Evolutionary conservation across 1,140 invertebrate species (phyloP).

Genomic region (Dinoponera quadriceps): DNA sequence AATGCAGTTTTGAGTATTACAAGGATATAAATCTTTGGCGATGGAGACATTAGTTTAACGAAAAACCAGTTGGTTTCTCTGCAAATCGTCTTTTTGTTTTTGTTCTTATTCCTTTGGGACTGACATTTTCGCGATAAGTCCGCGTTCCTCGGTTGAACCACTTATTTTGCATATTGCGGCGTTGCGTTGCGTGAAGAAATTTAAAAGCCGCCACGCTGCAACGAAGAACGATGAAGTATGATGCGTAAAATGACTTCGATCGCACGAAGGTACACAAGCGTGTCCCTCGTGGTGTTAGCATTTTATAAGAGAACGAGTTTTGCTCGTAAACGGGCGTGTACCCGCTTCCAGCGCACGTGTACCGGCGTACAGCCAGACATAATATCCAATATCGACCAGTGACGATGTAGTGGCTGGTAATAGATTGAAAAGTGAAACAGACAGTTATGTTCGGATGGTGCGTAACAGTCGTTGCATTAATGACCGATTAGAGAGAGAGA

Average conservation of each 20-base stretch:
- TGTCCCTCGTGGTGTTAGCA: neutral
- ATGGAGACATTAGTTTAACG: neutral
- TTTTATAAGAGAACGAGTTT: conserved; percentile 47
- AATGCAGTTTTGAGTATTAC: too few relatives aligned
- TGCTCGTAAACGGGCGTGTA: conserved; percentile 36
- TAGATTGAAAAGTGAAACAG: conserved; percentile 65
- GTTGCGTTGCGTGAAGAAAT: neutral
- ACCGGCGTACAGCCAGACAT: conserved; percentile 16
- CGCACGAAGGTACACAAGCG: neutral
- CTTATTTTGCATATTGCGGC: neutral
- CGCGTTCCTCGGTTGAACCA: neutral
- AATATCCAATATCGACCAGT: conserved; percentile 65
- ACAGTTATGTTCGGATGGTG: conserved; percentile 55
- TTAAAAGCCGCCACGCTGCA: conserved; percentile 2
- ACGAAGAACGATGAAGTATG: conserved; percentile 18
- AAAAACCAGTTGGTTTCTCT: neutral
- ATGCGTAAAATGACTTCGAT: conserved; percentile 36
- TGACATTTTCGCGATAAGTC: neutral
- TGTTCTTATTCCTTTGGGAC: neutral
- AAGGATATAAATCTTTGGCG: too few relatives aligned
- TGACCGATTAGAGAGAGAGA: conserved; percentile 39
- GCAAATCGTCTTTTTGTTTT: neutral
- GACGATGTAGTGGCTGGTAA: conserved; percentile 13
- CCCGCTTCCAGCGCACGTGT: neutral
- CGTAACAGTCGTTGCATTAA: conserved; percentile 72